phyloP scores from a whole-genome alignment of 2,113 vertebrate species.

The Gallinago undulata region DNA sequence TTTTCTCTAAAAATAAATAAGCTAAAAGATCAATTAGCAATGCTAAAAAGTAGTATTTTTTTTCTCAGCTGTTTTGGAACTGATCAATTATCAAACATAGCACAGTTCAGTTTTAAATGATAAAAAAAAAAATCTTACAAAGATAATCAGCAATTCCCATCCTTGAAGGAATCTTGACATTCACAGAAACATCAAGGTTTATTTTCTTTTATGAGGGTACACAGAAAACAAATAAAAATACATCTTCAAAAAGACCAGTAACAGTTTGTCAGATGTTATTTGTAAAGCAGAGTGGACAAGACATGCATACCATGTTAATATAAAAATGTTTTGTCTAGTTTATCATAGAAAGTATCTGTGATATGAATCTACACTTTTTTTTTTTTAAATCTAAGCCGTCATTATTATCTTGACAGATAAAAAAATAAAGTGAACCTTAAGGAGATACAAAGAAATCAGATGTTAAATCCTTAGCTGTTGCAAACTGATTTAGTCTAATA shows the following conservation, averaged over 20 bases:
- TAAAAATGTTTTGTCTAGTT: not conserved
- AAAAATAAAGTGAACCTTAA: not conserved
- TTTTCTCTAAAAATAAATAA: conserved; percentile 25
- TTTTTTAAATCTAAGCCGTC: not conserved
- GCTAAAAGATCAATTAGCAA: conserved; percentile 33
- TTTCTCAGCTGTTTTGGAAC: not conserved
- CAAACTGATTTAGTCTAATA: not conserved
- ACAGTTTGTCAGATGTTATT: not conserved
- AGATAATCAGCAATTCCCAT: conserved; percentile 8
- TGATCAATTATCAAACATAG: conserved; percentile 20
- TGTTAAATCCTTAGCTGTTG: not conserved
- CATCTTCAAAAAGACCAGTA: not conserved
- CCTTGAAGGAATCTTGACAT: not conserved
- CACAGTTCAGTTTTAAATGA: not conserved
- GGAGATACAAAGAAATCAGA: not conserved
- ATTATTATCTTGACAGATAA: not conserved
- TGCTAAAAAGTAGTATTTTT: not conserved
- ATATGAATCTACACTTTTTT: not conserved
- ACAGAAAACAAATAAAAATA: not conserved
- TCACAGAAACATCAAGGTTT: conserved; percentile 6
- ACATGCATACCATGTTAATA: not conserved
- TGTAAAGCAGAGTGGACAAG: conserved; percentile 12
- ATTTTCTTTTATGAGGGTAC: conserved; percentile 27
- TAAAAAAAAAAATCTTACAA: not conserved
- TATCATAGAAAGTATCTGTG: not conserved